phyloP scores from a whole-genome alignment of 1,140 invertebrate genomes.

The Aphidius ervi region DNA sequence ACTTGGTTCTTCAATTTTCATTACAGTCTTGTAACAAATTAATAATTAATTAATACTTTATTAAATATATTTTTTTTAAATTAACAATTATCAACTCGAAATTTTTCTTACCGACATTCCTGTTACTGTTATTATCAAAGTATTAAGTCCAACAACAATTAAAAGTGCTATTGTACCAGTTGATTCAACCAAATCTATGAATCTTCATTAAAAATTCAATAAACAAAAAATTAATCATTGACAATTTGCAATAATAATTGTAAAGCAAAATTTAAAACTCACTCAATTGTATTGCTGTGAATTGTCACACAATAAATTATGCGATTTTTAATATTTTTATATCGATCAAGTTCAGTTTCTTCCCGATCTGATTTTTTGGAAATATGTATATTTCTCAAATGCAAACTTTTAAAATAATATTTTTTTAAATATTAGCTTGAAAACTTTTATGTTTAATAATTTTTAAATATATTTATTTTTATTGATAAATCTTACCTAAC shows the following conservation, averaged over 20 bases:
- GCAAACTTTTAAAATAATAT: no score
- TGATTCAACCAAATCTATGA: conserved; percentile 10
- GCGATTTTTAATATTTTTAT: background rate
- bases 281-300: conserved; percentile 5
- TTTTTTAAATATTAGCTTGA: no score
- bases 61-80: no score
- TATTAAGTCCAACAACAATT: conserved; percentile 1
- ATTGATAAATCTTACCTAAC: background rate
- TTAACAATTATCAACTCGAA: no score
- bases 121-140: conserved; percentile 12
- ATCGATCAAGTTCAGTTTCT: no score
- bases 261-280: background rate
- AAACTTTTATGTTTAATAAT: no score
- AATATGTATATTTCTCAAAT: no score
- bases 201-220: background rate
- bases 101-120: conserved; percentile 4
- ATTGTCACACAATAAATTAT: background rate
- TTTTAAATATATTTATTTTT: no score
- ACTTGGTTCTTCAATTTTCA: conserved; percentile 11
- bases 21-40: background rate
- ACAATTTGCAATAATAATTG: no score
- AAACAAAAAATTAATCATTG: background rate
- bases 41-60: background rate
- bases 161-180: background rate
- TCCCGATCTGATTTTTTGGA: no score